Evolutionary conservation across 64 coral and sea anemone genomes (phyloP), one percentile per base, ranked within the genome.

Genomic region (Astreopora myriophthalma): DNA sequence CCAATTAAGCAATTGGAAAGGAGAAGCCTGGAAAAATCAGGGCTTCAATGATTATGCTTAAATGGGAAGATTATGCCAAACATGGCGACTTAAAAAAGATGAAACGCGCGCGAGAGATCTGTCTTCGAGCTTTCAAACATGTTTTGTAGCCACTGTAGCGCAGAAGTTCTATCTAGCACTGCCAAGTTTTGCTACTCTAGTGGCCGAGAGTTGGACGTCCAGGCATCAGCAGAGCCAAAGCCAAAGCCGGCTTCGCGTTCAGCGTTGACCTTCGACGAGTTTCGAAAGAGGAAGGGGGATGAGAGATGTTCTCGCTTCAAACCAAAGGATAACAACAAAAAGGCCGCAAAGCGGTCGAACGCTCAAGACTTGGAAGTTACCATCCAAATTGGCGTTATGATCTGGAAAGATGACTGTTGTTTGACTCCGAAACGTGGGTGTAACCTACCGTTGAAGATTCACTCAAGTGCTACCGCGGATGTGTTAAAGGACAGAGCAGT

Each of bases 361-460:
- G 34, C 20, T 60, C 39, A 42, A 42, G 39, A 42, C 42, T 85
- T 85, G 29, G 60, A 85, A 25, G 80, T 85, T 66, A 36, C 29
- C 80, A 85, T 85, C 80, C 57, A 85, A 33, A 67, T 85, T 65
- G 60, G 80, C 8, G 25, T 66, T 85, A 85, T 85, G 80, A 61
- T 85, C 58, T 85, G 57, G 80, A 85, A 85, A 85, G 80, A 85
- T 55, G 49, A 55, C 66, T 85, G 27, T 85, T 36, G 48, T 85
- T 85, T 85, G 80, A 63, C 49, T 85, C 28, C 55, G 80, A 85
- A 65, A 85, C 57, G 60, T n/a, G 80, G 80, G 24, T 85, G 80
- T 55, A 85, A 85, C 79, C 79, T 85, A 37, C 80, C 60, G 19
- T 85, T 35, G 80, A 55, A 67, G 80, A 67, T 85, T 85, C 8